Base-by-base conservation (phyloP, 2,888 invertebrate genomes). In the Clanis bilineata region DNA sequence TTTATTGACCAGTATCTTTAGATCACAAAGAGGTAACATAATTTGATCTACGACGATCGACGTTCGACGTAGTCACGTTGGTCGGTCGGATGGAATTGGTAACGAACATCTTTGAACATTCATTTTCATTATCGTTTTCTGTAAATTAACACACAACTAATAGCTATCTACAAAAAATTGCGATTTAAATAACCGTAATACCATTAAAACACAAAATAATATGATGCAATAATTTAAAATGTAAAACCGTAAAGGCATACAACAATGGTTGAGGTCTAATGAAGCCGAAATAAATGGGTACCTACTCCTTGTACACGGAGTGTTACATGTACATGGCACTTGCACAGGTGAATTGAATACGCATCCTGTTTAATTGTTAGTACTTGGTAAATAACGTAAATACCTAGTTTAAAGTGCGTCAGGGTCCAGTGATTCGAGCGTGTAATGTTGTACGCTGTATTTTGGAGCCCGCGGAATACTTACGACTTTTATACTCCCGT, bases 111-210 rank as follows among this genome's bases (percentile, higher is more conserved):
- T 6, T 32, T 32, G 28, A 32, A 21, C 28, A 23, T 45, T 45
- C 18, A 51, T 51, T 32, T 32, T 32, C 32, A 51, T 32, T 51
- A 10, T 32, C 1, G 51, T 32, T 32, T 28, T 51, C 32, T 51
- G 32, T 51, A 51, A 51, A 32, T 32, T 32, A 32, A 51, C 28
- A 51, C 28, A 51, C 7, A 51, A 51, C 3, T 51, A 51, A 18
- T 28, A 28, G 9, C 15, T 15, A 47, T 47, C 25, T 28, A 28
- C 23, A 18, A 32, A 10, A 28, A 51, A 32, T 47, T 28, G 25
- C 25, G 32, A 10, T 51, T 51, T 28, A 18, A 51, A 51, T 32
- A 32, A 32, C 10, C 10, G 18, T 51, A 51, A 51, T 15, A 32
- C 28, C 18, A 28, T 44, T 23, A 10, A 18, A 51, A 51, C 45